A percentile compares a stretch with the other conserved stretches of the same genome.
Conservation (phyloP, 2,113 vertebrate species). For the Saimiri boliviensis region DNA sequence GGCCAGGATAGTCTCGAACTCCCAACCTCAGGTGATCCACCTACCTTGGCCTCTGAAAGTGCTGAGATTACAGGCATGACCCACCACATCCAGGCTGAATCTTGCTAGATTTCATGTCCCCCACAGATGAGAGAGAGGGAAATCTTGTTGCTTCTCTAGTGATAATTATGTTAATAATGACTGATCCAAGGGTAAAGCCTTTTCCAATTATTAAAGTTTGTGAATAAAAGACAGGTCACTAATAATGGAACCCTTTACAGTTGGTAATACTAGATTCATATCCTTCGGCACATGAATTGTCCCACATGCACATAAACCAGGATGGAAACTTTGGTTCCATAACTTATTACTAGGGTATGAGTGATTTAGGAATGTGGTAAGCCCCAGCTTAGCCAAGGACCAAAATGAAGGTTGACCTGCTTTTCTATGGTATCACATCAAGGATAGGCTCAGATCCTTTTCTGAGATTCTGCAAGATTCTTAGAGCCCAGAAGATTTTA, state of each 20-base stretch:
- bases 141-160: neutral
- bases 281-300: neutral
- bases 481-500: neutral
- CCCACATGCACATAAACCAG: neutral
- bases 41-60: no score
- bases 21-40: no score
- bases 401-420: neutral
- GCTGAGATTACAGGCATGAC: no score
- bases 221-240: neutral
- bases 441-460: neutral
- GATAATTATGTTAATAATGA: neutral
- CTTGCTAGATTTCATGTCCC: neutral
- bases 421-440: neutral
- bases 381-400: neutral
- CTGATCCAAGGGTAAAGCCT: neutral
- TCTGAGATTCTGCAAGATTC: neutral
- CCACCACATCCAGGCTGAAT: neutral
- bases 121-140: neutral
- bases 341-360: neutral
- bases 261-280: neutral
- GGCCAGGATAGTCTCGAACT: no score
- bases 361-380: neutral
- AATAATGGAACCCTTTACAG: neutral
- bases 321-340: neutral
- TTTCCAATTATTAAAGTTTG: neutral